Conservation (phyloP, 2,888 invertebrate species). For the Eledona agricola region DNA sequence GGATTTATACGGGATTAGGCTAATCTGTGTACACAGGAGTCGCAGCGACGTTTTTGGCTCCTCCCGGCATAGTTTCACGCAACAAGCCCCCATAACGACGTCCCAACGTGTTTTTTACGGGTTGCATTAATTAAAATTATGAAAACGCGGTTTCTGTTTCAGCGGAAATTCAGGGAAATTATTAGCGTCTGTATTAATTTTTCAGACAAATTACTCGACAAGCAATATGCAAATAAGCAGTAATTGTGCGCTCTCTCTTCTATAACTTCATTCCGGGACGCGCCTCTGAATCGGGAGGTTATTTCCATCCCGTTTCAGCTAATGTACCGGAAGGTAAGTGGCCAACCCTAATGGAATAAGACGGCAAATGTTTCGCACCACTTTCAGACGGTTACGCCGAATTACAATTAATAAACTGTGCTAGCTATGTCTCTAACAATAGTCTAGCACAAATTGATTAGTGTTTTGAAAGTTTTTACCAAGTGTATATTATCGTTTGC, state of each 20-base stretch:
- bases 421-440: too few relatives aligned
- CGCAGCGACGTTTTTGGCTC: slow-evolving; percentile 47
- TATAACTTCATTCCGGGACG: slow-evolving; percentile 38
- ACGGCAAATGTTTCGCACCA: slow-evolving; percentile 37
- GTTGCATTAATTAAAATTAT: too few relatives aligned
- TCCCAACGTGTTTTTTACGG: too few relatives aligned
- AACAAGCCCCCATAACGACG: slow-evolving; percentile 49
- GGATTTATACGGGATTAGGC: slow-evolving; percentile 55
- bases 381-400: slow-evolving; percentile 32
- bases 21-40: slow-evolving; percentile 56
- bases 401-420: slow-evolving; percentile 37
- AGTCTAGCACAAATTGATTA: slow-evolving; percentile 22
- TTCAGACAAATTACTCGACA: slow-evolving; percentile 43
- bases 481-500: slow-evolving; percentile 28
- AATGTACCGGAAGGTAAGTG: slow-evolving; percentile 35
- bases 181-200: slow-evolving; percentile 42
- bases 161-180: slow-evolving; percentile 34
- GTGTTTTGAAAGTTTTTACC: slow-evolving; percentile 15
- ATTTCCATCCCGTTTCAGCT: slow-evolving; percentile 30
- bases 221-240: slow-evolving; percentile 42
- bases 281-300: slow-evolving; percentile 18
- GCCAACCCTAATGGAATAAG: slow-evolving; percentile 33
- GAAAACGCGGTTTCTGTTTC: slow-evolving; percentile 16
- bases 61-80: slow-evolving; percentile 46
- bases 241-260: slow-evolving; percentile 41